A percentile compares a stretch with the other conserved stretches of the same genome.
phyloP scores from a whole-genome alignment of 2,888 invertebrate species.

The Listrodromus nycthemerus region DNA sequence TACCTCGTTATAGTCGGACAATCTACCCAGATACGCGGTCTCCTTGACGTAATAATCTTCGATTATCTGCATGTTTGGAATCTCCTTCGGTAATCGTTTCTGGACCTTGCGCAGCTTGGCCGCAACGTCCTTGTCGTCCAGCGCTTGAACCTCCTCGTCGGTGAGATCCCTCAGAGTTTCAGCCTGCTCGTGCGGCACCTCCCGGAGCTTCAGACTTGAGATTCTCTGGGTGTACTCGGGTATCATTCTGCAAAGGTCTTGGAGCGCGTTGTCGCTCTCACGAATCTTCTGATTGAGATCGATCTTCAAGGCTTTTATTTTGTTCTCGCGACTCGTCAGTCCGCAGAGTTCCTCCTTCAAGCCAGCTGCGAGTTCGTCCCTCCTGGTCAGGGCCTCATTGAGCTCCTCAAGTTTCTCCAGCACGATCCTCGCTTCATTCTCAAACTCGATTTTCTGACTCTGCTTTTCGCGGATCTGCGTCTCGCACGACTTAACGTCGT shows the following conservation, averaged over 20 bases:
- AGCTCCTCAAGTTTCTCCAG: conserved; percentile 87
- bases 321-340: conserved; percentile 88
- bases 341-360: conserved; percentile 88
- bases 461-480: conserved; percentile 87
- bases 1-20: conserved; percentile 92
- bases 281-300: conserved; percentile 91
- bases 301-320: conserved; percentile 89
- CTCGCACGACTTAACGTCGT: conserved; percentile 90
- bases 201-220: conserved; percentile 87
- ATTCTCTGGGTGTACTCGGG: conserved; percentile 87
- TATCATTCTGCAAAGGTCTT: conserved; percentile 86
- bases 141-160: conserved; percentile 88
- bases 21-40: conserved; percentile 90
- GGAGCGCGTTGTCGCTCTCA: conserved; percentile 86
- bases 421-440: conserved; percentile 86
- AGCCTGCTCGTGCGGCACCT: conserved; percentile 86
- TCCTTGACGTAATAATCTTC: conserved; percentile 90
- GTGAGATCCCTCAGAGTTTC: conserved; percentile 86
- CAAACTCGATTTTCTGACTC: conserved; percentile 87
- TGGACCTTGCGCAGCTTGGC: conserved; percentile 89
- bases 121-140: conserved; percentile 84
- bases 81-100: conserved; percentile 82
- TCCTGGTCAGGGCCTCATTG: conserved; percentile 86
- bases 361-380: conserved; percentile 85
- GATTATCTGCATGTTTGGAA: conserved; percentile 82